Evolutionary conservation across 2,888 invertebrate genomes (phyloP), one percentile per base, ranked within the genome.

Genomic region (Patella caerulea): DNA sequence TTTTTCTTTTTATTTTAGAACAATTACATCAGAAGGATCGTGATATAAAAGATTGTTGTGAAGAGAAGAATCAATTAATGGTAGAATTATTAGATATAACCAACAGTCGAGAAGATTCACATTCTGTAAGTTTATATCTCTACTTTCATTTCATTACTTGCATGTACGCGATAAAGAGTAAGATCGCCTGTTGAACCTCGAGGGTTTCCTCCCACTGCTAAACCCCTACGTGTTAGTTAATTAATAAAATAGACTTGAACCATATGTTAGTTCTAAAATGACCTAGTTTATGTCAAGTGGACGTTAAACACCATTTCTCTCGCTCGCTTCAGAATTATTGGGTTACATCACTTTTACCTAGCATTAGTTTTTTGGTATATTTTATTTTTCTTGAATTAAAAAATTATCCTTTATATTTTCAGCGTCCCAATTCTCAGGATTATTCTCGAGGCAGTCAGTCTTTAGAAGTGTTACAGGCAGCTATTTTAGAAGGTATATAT

Each of bases 1-100:
- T 7, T 34, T 4, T 45, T 7, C 17, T 65, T 19, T 69, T 45
- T 78, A 78, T 79, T 89, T 79, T 93, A 96, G 96, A 96, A 88
- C 94, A 96, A 89, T 93, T 98, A 90, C 94, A 96, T 76, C 95
- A 95, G 85, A 97, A 97, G 91, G 98, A 98, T 91, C 94, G 95
- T 65, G 96, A 96, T 88, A 96, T 97, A 88, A 96, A 96, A 17
- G 93, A 95, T 34, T 92, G 97, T 72, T 93, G 98, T 73, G 97
- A 98, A 90, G 97, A 97, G 88, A 98, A 97, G 91, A 96, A 97
- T 73, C 81, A 77, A 34, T 79, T 97, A 75, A 87, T 92, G 80
- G 77, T 86, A 11, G 92, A 92, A 71, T 96, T 97, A 88, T 93
- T 96, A 91, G 95, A 87, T 75, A 84, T 91, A n/a, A 90, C 86